Base-by-base conservation (phyloP, 2,797 vertebrate species). In the Spea hammondii region DNA sequence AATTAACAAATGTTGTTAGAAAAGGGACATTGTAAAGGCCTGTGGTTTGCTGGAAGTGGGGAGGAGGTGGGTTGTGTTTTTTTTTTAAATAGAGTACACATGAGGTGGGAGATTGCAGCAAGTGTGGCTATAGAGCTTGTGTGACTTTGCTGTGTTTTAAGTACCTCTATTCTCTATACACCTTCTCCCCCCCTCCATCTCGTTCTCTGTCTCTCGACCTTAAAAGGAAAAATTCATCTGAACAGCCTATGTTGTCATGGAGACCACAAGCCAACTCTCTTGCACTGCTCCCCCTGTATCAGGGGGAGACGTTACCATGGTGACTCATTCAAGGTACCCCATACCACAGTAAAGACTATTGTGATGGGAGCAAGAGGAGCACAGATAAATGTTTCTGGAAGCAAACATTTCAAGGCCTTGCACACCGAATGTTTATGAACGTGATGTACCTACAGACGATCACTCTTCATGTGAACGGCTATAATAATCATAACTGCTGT, bases 151-250 rank as follows among this genome's bases (percentile, higher is more conserved):
- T 49, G 64, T 48, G 32, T 81, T 66, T 48, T 72, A 32, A 69
- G 17, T 76, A 77, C 71, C 72, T 76, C 72, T 69, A 45, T 70
- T 48, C 46, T 55, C 54, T 48, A 54, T 68, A 73, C 65, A 76
- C 77, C 80, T 74, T 77, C 74, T 60, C 74, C 79, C 75, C 69
- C 65, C 79, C 70, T 47, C 10, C 51, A 62, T 47, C 79, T 51
- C n/a, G 73, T 54, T 74, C 64, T 57, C 79, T 77, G 51, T 74
- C 70, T 74, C 57, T 60, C 65, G 49, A 48, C 80, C 80, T 82
- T 82, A 82, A 82, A 82, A 82, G 80, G 80, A 82, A 76, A 82
- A 76, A 82, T 77, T 82, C 44, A 77, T 72, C 70, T 11, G 74
- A 72, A 77, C 80, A 82, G 80, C 48, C 70, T 78, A 47, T 68